phyloP scores from a whole-genome alignment of 2,113 vertebrate genomes.

The Toxostoma redivivum region DNA sequence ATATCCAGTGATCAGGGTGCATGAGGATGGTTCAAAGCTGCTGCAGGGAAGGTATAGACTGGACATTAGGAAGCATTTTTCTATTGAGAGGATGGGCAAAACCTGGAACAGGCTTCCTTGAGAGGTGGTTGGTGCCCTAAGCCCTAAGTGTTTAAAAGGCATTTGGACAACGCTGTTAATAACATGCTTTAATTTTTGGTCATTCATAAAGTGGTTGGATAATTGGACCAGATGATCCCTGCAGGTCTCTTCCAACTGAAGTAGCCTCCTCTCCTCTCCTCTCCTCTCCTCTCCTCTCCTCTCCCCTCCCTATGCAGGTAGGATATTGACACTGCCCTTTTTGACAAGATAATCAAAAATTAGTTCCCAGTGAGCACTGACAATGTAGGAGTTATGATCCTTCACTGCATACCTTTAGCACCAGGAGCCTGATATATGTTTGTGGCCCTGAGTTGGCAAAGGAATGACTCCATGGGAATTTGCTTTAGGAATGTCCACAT shows the following conservation, averaged over 20 bases:
- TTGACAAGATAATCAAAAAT: not conserved
- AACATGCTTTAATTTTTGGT: not conserved
- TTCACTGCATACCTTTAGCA: not conserved
- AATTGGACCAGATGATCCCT: not conserved
- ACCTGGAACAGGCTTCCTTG: not conserved
- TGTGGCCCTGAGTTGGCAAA: not conserved
- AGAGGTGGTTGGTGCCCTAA: not conserved
- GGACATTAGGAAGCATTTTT: not conserved
- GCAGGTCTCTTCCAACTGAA: not conserved
- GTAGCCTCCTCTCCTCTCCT: not conserved
- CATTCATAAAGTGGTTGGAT: not conserved
- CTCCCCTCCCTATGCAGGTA: not conserved
- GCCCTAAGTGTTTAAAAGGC: not conserved
- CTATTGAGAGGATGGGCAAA: not conserved
- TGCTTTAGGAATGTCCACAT: not conserved
- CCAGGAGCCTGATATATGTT: not conserved
- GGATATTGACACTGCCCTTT: not conserved
- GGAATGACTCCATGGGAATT: not conserved
- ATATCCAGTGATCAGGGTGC: too few relatives aligned
- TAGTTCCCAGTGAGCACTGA: not conserved
- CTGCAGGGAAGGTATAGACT: not conserved
- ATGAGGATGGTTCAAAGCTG: not conserved
- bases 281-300: not conserved
- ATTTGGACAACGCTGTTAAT: not conserved
- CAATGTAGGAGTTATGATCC: not conserved